These are phyloP conservation scores for Eristalinus aeneus DNA, from an alignment of 2,888 invertebrate genomes.

Conservation along the genomic window DNA sequence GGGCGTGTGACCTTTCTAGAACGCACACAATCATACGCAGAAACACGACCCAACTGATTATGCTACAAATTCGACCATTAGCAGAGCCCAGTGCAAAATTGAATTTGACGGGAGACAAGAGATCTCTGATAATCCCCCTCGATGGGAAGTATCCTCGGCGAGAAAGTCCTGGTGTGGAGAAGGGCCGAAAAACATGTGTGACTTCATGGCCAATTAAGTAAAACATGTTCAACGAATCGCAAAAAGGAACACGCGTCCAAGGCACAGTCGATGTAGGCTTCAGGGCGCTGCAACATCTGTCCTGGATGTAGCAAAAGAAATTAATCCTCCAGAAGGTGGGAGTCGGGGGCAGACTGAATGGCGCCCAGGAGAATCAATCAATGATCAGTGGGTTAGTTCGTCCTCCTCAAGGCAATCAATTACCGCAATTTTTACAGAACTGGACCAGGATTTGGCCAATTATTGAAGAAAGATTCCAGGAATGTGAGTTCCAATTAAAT, in stretches of 20 bases:
- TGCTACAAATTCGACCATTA: background rate
- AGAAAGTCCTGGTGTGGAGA: background rate
- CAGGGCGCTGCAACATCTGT: background rate
- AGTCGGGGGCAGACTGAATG: background rate
- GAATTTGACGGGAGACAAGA: slow-evolving; percentile 1
- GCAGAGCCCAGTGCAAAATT: background rate
- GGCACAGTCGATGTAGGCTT: background rate
- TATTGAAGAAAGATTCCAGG: background rate
- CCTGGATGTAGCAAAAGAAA: background rate
- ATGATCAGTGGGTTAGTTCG: background rate
- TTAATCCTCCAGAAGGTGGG: background rate
- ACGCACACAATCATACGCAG: background rate
- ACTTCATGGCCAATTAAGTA: slow-evolving; percentile 24
- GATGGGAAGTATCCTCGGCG: background rate
- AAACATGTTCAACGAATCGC: slow-evolving; percentile 2
- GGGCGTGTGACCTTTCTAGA: background rate
- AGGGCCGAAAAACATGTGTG: slow-evolving; percentile 9
- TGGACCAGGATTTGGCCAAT: background rate
- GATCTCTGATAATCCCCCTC: background rate
- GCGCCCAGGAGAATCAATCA: slow-evolving; percentile 19
- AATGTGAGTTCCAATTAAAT: slow-evolving; percentile 21
- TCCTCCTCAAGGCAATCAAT: slow-evolving; percentile 16
- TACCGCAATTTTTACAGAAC: background rate
- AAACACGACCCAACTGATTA: background rate
- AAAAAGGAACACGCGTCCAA: background rate